Base-by-base conservation (phyloP, 2,797 vertebrate genomes). In the Cyclopterus lumpus region DNA sequence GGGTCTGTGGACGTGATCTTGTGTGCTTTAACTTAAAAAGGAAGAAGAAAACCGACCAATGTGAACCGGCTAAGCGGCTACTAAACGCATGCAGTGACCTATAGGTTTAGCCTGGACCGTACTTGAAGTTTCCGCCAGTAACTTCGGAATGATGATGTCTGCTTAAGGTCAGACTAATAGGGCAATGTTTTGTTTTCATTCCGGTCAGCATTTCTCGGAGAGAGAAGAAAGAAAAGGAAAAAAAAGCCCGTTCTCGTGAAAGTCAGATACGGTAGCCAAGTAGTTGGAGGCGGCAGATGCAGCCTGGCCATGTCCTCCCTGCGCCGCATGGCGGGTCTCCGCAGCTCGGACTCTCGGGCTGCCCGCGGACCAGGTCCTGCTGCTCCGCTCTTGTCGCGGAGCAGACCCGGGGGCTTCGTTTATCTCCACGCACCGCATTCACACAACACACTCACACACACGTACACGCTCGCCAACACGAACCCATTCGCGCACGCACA, bases 401-500 rank as follows among this genome's bases (percentile, higher is more conserved):
- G 94, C 93, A 93, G 94, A 90, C 91, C 93, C 91, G 90, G 93
- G 93, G 90, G 94, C 91, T 93, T 89, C 87, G 91, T 88, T 91
- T 91, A 88, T 78, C 66, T 86, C 84, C 86, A 90, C 90, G 85
- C 88, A 84, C 85, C 77, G 81, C 91, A 88, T 85, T 80, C 90
- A 86, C 62, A 68, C 42, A 81, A 85, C 83, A 84, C 85, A 80
- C 87, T 12, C 58, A 2, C 26, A 28, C 26, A 85, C 83, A 84
- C 85, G 80, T 87, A n/a, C 58, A 5, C 87, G 65, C 84, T 70
- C 49, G 11, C 49, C 77, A 71, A 78, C 85, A 75, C 79, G 15
- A 79, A 48, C 79, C 69, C 71, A 38, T 38, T 24, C 61, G 55
- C 59, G 62, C 78, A 63, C 73, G 46, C 79, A 70, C 75, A 76